phyloP scores from a whole-genome alignment of 92 coral and sea anemone species.

The Galaxea fascicularis region DNA sequence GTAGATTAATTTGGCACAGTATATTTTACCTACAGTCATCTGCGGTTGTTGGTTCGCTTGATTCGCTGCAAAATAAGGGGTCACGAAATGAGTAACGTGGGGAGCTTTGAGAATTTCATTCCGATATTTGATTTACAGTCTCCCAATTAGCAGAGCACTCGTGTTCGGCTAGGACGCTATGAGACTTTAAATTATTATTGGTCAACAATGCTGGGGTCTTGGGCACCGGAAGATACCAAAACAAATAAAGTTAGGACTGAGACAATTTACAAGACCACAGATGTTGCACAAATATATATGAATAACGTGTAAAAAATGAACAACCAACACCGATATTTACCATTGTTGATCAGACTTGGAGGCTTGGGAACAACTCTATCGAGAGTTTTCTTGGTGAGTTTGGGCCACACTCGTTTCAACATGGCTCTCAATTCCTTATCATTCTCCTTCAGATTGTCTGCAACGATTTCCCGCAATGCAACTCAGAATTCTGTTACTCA shows the following conservation, averaged over 20 bases:
- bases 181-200: too few species aligned
- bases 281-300: too few species aligned
- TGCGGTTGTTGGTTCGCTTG: slow-evolving; percentile 81
- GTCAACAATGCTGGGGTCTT: not conserved
- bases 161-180: too few species aligned
- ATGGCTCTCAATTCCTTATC: slow-evolving; percentile 97
- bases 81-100: not conserved
- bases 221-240: not conserved
- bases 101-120: not conserved
- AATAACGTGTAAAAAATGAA: not conserved
- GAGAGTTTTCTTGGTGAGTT: slow-evolving; percentile 96
- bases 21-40: slow-evolving; percentile 99
- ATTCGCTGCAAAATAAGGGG: slow-evolving; percentile 59
- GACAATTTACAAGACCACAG: not conserved
- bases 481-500: too few species aligned
- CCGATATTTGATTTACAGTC: not conserved
- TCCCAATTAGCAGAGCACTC: too few species aligned
- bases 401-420: slow-evolving; percentile 99
- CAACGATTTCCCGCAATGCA: slow-evolving; percentile 13
- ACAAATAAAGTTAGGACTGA: not conserved
- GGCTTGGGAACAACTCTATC: slow-evolving; percentile 99
- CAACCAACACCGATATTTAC: slow-evolving; percentile 53
- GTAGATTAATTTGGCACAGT: slow-evolving; percentile 99
- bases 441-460: slow-evolving; percentile 95
- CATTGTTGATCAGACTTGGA: slow-evolving; percentile 88